These are phyloP conservation scores for Andricus quercusramuli DNA, from an alignment of 2,888 invertebrate genomes.

Conservation along the genomic window DNA sequence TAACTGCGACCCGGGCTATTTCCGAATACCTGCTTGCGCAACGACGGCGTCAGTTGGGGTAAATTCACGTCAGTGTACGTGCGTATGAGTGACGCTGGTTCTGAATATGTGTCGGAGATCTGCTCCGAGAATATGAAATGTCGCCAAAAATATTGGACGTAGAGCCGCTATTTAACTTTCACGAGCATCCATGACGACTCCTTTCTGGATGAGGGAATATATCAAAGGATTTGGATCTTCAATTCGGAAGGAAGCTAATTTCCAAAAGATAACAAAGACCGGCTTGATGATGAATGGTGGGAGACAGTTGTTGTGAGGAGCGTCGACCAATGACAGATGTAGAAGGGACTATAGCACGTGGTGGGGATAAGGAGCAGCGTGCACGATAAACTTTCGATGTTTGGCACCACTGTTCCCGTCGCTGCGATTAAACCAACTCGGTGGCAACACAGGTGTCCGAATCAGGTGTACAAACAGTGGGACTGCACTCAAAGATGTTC, in stretches of 20 bases:
- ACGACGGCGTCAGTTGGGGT: conserved; percentile 48
- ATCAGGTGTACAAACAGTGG: background rate
- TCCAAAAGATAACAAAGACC: background rate
- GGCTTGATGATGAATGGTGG: conserved; percentile 24
- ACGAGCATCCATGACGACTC: conserved; percentile 3
- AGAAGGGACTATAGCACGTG: conserved; percentile 25
- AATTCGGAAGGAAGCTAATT: conserved; percentile 16
- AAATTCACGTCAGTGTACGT: conserved; percentile 9
- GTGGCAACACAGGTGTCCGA: conserved; percentile 23
- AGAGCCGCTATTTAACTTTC: conserved; percentile 16
- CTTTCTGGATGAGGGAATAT: background rate
- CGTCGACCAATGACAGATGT: conserved; percentile 33
- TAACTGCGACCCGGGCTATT: conserved; percentile 69
- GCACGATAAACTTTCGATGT: conserved; percentile 32
- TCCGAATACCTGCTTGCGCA: conserved; percentile 73
- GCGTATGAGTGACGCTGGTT: conserved; percentile 3
- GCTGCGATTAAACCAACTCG: conserved; percentile 8
- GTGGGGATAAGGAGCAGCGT: conserved; percentile 24
- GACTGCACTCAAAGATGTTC: background rate
- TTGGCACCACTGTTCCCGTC: conserved; percentile 33
- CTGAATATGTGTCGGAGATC: background rate
- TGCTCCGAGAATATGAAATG: conserved; percentile 56
- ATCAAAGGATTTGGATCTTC: background rate
- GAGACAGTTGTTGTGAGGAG: conserved; percentile 27
- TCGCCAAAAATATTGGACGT: conserved; percentile 47